Evolutionary conservation across 2,888 invertebrate genomes (phyloP), one percentile per base, ranked within the genome.

Genomic region (Chouioia cunea): DNA sequence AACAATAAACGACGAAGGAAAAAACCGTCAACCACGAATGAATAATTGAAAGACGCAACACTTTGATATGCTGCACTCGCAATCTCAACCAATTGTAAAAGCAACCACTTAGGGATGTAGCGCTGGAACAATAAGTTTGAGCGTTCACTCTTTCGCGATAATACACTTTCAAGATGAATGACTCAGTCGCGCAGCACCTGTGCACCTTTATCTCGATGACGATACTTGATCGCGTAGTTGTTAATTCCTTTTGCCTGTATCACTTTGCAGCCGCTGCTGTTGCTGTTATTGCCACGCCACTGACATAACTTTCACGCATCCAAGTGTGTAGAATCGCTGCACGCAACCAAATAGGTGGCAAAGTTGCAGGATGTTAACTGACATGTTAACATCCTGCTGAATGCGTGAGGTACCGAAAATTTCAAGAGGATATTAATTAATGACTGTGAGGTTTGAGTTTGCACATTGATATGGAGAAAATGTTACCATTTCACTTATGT

Each of bases 301-400:
- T 65, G 62, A 65, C 65, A 60, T 66, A n/a, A 71, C 71, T 71
- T 71, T 71, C 71, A 53, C 62, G 71, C 16, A 48, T 36, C 22
- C 36, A 23, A 27, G 22, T 18, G 14, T 36, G 27, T 14, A 20
- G 22, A 3, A n/a, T 6, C 15, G n/a, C 2, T 18, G 50, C 48
- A 48, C n/a, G 27, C 47, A 50, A 18, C 16, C 36, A 36, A 16
- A 20, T 46, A n/a, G n/a, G 59, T n/a, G n/a, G 12, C 23, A 20
- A 14, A 54, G 16, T 16, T 44, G 50, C 22, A 47, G 15, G 47
- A 54, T 48, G 58, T 65, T 27, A 22, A 15, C 54, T 48, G 70
- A 65, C 65, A 23, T 57, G 52, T 63, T 63, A 69, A 57, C 57
- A 36, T 27, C 18, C 10, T 8, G 62, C n/a, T 36, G 36, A 36